Evolutionary conservation across 2,797 vertebrate genomes (phyloP).

Genomic region (Mastacembelus armatus): DNA sequence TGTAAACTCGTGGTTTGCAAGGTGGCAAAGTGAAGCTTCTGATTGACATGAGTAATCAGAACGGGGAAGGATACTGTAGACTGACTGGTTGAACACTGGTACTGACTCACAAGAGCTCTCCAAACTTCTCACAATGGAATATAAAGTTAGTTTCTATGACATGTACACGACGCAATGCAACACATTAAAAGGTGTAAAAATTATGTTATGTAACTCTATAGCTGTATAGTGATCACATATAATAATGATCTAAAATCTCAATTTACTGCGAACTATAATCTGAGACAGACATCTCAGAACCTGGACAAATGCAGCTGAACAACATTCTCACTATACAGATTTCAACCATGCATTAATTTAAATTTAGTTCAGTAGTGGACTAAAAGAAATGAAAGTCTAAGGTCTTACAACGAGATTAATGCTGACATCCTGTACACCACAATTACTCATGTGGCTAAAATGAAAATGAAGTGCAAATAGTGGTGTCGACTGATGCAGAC

Average conservation of each 20-base stretch:
- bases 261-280: too few relatives aligned
- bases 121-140: too few relatives aligned
- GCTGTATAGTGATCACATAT: too few relatives aligned
- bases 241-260: too few relatives aligned
- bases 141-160: too few relatives aligned
- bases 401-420: constrained; percentile 33
- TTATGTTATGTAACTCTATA: too few relatives aligned
- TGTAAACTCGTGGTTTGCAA: constrained; percentile 14
- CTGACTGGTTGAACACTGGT: neutral
- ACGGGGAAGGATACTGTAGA: constrained; percentile 2
- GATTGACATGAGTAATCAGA: constrained; percentile 20
- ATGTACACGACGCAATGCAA: too few relatives aligned
- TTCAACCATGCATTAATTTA: constrained; percentile 5
- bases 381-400: constrained; percentile 18
- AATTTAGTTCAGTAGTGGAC: neutral
- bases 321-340: neutral
- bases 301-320: neutral
- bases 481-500: constrained; percentile 8
- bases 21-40: constrained; percentile 22
- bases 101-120: neutral
- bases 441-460: constrained; percentile 14
- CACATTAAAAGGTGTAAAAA: too few relatives aligned
- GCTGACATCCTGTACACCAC: constrained; percentile 6
- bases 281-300: neutral
- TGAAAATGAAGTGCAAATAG: constrained; percentile 23